Base-by-base conservation (phyloP, 2,113 vertebrate genomes). In the Xyrauchen texanus region DNA sequence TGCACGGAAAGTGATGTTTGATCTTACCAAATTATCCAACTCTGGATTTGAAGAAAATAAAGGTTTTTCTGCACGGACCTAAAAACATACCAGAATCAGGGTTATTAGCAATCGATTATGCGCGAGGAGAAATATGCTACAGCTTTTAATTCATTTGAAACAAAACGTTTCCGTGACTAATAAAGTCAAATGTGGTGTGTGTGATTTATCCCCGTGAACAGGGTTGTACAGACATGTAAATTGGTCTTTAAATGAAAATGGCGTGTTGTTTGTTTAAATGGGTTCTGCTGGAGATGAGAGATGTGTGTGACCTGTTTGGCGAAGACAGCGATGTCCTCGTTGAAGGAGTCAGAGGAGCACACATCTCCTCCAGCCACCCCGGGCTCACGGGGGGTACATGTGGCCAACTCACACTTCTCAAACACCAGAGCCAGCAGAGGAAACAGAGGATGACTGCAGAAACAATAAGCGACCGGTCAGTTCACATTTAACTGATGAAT, bases 271-370 rank as follows among this genome's bases (percentile, higher is more conserved):
- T 49, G 11, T 12, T 46, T 67, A 57, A 49, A 81, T 11, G 21
- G 21, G 21, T 34, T 34, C 21, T 34, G 21, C 21, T 34, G 1
- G 1, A 34, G 21, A 34, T 34, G 21, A 34, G 21, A 34, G 8
- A 21, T 4, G 75, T 2, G 73, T 86, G 85, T 78, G 89, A 99
- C 98, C 98, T 99, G 98, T 95, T 99, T 99, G 93, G 98, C 98
- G 94, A 99, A 99, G 89, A 99, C 98, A 87, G 98, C 98, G 93
- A 99, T 99, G 91, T 99, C 98, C 95, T 99, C 97, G 93, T 99
- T 98, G 96, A 99, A 99, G 90, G 97, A 99, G 92, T 99, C 98
- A 79, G 98, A 99, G 72, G 98, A 99, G 89, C 98, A 99, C 90
- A 99, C 98, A 90, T 99, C 98, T 84, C 98, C 98, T 90, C 98